Conservation (phyloP, 2,113 vertebrate genomes). For the Ictalurus punctatus region DNA sequence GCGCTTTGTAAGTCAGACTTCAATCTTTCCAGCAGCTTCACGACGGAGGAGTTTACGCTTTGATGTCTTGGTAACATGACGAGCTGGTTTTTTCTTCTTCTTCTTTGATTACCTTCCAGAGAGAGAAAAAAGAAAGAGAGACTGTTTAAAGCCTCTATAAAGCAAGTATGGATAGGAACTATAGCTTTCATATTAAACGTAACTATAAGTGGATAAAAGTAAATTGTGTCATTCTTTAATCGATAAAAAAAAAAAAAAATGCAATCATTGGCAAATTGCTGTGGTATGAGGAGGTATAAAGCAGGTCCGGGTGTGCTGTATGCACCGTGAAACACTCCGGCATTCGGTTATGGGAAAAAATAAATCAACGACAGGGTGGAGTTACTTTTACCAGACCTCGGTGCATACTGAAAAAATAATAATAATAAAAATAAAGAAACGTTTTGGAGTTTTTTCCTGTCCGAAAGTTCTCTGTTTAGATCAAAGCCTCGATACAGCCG, state of each 20-base stretch:
- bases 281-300: background rate
- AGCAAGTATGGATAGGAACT: background rate
- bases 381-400: background rate
- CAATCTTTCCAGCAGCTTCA: background rate
- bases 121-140: background rate
- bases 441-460: background rate
- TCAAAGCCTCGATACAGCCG: background rate
- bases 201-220: background rate
- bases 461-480: background rate
- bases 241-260: background rate
- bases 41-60: too few relatives aligned
- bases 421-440: background rate
- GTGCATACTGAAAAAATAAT: background rate
- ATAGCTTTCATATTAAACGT: background rate
- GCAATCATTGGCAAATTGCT: background rate
- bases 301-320: background rate
- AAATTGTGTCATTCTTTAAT: background rate
- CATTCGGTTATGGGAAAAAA: background rate
- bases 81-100: background rate
- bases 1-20: background rate
- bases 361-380: background rate
- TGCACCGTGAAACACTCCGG: background rate
- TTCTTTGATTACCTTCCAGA: background rate
- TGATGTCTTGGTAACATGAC: background rate
- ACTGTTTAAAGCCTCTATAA: background rate